Base-by-base conservation (phyloP, 2,113 vertebrate genomes). In the Danionella cerebrum region DNA sequence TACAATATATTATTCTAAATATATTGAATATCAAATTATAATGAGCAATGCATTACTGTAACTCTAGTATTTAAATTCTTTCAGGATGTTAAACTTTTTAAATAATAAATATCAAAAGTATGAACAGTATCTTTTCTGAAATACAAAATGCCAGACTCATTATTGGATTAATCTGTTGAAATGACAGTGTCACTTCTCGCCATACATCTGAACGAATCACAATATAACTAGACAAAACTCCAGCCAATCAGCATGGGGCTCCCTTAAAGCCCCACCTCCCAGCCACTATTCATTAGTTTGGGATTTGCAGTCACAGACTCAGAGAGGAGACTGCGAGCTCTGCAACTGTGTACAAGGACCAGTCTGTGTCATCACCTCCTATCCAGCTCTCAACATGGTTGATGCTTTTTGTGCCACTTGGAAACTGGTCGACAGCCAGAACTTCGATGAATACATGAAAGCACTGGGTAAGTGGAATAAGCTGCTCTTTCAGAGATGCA, bases 381-480 rank as follows among this genome's bases (percentile, higher is more conserved):
- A 27, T 10, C 57, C 21, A 33, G 44, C 55, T 76, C 52, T 70
- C 72, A 86, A 77, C 77, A 98, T 96, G 95, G 92, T 94, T 65
- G 95, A 97, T 60, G 88, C 92, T 77, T 98, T 98, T 83, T 96
- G 94, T 75, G 93, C 84, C 16, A 95, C 92, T 41, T 98, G 96
- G 96, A 97, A 95, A 75, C 81, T 98, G 82, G 81, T 89, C 0
- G 92, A 97, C 80, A 98, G 94, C 81, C 90, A 96, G 76, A 96
- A 98, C 81, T 98, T 98, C 79, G 96, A 98, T 57, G 94, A 96
- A 4, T 98, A 98, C 71, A 96, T 98, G 96, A 98, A 97, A 79
- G 85, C 90, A 6, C 70, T 98, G 27, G 95, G 96, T 97, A 80
- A 76, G 91, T 84, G 13, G 7, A 21, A n/a, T 7, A 21, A 19